phyloP scores from a whole-genome alignment of 2,113 vertebrate species.

The Uria lomvia region DNA sequence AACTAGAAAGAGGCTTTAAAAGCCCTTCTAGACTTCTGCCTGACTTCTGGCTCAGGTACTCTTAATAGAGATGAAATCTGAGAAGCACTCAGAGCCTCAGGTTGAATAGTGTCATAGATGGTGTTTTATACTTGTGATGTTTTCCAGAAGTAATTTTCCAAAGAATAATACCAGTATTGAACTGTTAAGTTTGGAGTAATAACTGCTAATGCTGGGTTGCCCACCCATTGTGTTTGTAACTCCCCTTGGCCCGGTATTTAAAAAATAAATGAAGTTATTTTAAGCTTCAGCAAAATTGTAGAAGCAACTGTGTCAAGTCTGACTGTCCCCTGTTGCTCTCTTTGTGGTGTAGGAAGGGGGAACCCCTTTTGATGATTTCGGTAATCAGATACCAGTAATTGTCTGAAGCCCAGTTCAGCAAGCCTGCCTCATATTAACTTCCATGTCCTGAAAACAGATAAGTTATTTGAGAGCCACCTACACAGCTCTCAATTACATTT shows the following conservation, averaged over 20 bases:
- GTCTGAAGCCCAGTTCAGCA: background rate
- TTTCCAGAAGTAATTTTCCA: background rate
- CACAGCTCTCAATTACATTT: slow-evolving; percentile 3
- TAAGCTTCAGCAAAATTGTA: background rate
- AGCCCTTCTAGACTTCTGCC: background rate
- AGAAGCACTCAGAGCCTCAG: background rate
- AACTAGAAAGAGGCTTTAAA: background rate
- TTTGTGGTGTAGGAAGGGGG: background rate
- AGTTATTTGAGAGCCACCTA: slow-evolving; percentile 20
- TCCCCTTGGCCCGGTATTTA: background rate
- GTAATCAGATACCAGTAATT: background rate
- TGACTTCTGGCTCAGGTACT: background rate
- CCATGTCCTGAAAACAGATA: background rate
- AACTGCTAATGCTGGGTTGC: background rate
- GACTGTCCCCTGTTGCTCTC: background rate
- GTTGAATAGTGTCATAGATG: background rate
- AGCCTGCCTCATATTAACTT: background rate
- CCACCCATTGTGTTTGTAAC: background rate
- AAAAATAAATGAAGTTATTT: background rate
- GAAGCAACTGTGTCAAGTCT: background rate
- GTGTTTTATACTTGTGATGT: background rate
- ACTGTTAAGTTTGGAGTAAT: background rate
- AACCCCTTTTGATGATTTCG: slow-evolving; percentile 12
- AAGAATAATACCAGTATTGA: background rate
- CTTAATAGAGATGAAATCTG: background rate